Conservation (phyloP, 2,113 vertebrate genomes). For the Plestiodon gilberti region DNA sequence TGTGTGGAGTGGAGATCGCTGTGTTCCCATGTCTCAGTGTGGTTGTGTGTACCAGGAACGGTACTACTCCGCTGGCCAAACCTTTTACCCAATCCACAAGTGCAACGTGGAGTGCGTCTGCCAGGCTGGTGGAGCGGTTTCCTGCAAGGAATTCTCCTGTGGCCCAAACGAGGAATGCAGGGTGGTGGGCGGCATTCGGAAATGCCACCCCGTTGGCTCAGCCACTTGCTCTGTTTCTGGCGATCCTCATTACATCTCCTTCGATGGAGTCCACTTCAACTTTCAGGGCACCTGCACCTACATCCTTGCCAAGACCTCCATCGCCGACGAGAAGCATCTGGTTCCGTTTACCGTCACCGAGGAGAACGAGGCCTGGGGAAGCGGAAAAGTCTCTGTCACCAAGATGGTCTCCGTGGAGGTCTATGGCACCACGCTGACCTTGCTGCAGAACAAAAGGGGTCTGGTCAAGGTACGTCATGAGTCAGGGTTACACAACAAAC, state of each 20-base stretch:
- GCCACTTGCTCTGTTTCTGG: slow-evolving; percentile 50
- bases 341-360: slow-evolving; percentile 33
- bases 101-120: slow-evolving; percentile 58
- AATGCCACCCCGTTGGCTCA: slow-evolving; percentile 43
- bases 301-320: slow-evolving; percentile 45
- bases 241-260: slow-evolving; percentile 55
- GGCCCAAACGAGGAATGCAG: slow-evolving; percentile 45
- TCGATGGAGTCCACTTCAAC: slow-evolving; percentile 57
- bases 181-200: slow-evolving; percentile 45
- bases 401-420: slow-evolving; percentile 52
- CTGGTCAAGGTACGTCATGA: slow-evolving; percentile 54
- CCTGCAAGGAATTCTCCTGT: slow-evolving; percentile 52
- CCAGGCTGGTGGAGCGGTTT: slow-evolving; percentile 27
- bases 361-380: slow-evolving; percentile 36
- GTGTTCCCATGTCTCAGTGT: slow-evolving; percentile 74
- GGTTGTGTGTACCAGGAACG: slow-evolving; percentile 67
- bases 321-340: not conserved
- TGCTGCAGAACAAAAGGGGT: slow-evolving; percentile 39
- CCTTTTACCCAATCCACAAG: slow-evolving; percentile 49
- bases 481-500: not conserved
- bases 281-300: slow-evolving; percentile 64
- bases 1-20: slow-evolving; percentile 73
- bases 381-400: not conserved
- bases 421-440: slow-evolving; percentile 39
- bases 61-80: slow-evolving; percentile 67